These are phyloP conservation scores for Molanna angustata DNA, from an alignment of 2,888 invertebrate species.

Conservation along the genomic window DNA sequence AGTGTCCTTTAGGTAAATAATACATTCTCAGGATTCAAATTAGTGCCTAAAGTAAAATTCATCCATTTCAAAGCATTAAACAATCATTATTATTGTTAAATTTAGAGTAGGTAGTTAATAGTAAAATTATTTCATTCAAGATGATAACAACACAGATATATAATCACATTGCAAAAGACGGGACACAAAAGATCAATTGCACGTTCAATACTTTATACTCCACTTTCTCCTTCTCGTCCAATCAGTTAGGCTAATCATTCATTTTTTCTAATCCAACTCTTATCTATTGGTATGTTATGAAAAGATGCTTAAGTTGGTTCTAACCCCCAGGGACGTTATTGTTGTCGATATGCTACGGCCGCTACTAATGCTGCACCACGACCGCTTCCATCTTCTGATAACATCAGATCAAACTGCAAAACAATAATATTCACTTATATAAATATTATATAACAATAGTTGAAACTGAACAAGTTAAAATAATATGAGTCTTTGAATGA, in stretches of 20 bases:
- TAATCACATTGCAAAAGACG: slow-evolving; percentile 16
- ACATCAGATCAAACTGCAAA: slow-evolving; percentile 85
- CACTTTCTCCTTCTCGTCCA: slow-evolving; percentile 14
- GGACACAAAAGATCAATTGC: slow-evolving; percentile 17
- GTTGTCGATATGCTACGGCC: slow-evolving; percentile 79
- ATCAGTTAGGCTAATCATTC: slow-evolving; percentile 16
- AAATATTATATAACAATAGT: too few relatives aligned
- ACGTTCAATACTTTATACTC: slow-evolving; percentile 10
- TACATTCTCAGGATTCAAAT: slow-evolving; percentile 21
- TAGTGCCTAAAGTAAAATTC: slow-evolving; percentile 8
- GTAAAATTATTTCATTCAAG: slow-evolving; percentile 2
- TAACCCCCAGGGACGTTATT: slow-evolving; percentile 26
- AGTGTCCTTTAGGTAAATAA: slow-evolving; percentile 25
- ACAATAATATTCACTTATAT: too few relatives aligned
- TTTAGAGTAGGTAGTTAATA: background rate
- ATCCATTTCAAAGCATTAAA: slow-evolving; percentile 3
- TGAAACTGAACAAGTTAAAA: too few relatives aligned
- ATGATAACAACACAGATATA: slow-evolving; percentile 5
- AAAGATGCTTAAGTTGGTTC: slow-evolving; percentile 24
- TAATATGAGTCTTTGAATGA: too few relatives aligned
- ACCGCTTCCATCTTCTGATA: slow-evolving; percentile 96
- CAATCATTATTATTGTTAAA: background rate
- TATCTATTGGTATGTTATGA: slow-evolving; percentile 33
- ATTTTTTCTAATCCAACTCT: slow-evolving; percentile 26
- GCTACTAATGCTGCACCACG: slow-evolving; percentile 94